Evolutionary conservation across 2,113 vertebrate genomes (phyloP).

Genomic region (Trogon melanurus): DNA sequence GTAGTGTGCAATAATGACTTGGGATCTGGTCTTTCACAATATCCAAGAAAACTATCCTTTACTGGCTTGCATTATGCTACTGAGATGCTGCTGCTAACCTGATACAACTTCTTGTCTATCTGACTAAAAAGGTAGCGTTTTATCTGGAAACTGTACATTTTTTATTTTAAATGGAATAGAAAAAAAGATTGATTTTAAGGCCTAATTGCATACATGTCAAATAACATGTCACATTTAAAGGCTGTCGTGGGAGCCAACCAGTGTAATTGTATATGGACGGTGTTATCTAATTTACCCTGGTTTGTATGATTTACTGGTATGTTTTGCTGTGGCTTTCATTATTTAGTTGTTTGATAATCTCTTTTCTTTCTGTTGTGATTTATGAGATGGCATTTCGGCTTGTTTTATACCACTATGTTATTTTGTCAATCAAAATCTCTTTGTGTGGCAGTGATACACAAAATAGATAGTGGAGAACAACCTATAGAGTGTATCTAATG

Average conservation of each 20-base stretch:
- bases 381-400: conserved; percentile 21
- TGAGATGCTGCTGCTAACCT: conserved; percentile 59
- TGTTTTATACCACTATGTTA: conserved; percentile 28
- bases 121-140: conserved; percentile 71
- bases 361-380: conserved; percentile 68
- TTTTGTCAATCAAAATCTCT: conserved; percentile 65
- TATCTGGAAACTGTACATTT: conserved; percentile 74
- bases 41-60: conserved; percentile 38
- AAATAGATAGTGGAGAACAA: not conserved
- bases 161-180: conserved; percentile 81
- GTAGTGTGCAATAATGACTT: not conserved
- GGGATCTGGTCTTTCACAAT: conserved; percentile 1
- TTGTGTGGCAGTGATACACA: not conserved
- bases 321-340: conserved; percentile 72
- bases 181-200: conserved; percentile 80
- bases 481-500: not conserved
- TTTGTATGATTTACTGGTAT: conserved; percentile 75
- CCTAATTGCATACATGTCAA: conserved; percentile 81
- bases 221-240: conserved; percentile 82
- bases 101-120: conserved; percentile 63
- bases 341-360: conserved; percentile 83
- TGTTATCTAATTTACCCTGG: conserved; percentile 75
- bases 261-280: conserved; percentile 77
- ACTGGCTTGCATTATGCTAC: conserved; percentile 35
- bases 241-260: conserved; percentile 73